A percentile compares a stretch with the other conserved stretches of the same genome.
Evolutionary conservation across 2,888 invertebrate species (phyloP).

Genomic region (Eupelmus urozonus): DNA sequence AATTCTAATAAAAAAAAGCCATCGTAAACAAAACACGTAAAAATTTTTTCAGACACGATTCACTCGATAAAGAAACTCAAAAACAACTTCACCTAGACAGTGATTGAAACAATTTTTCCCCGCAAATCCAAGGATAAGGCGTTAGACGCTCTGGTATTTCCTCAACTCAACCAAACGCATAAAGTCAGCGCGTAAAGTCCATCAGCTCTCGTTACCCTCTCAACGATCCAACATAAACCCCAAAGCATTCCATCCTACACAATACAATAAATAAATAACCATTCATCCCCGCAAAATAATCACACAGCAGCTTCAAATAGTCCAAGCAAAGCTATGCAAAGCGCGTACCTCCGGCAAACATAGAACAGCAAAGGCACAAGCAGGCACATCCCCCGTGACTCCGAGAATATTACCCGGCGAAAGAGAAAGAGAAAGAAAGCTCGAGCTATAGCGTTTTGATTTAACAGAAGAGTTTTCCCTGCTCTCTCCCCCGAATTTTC

Average conservation of each 20-base stretch:
- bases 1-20: too few species aligned
- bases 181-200: too few species aligned
- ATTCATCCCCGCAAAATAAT: neutral
- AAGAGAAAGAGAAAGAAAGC: neutral
- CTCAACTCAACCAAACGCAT: too few species aligned
- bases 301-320: neutral
- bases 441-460: slow-evolving; percentile 52
- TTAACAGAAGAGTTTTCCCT: slow-evolving; percentile 57
- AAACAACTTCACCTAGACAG: too few species aligned
- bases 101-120: too few species aligned
- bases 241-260: neutral
- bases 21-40: too few species aligned
- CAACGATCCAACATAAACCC: neutral
- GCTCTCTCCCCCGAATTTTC: slow-evolving; percentile 45
- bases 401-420: slow-evolving; percentile 25
- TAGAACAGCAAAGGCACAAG: too few species aligned
- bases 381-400: neutral
- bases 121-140: too few species aligned
- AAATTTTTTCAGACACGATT: too few species aligned
- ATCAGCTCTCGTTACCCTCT: too few species aligned
- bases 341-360: neutral
- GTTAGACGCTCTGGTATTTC: too few species aligned
- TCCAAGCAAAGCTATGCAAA: neutral
- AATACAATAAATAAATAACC: neutral
- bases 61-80: too few species aligned